phyloP scores from a whole-genome alignment of 2,797 vertebrate species.

The Salarias fasciatus region DNA sequence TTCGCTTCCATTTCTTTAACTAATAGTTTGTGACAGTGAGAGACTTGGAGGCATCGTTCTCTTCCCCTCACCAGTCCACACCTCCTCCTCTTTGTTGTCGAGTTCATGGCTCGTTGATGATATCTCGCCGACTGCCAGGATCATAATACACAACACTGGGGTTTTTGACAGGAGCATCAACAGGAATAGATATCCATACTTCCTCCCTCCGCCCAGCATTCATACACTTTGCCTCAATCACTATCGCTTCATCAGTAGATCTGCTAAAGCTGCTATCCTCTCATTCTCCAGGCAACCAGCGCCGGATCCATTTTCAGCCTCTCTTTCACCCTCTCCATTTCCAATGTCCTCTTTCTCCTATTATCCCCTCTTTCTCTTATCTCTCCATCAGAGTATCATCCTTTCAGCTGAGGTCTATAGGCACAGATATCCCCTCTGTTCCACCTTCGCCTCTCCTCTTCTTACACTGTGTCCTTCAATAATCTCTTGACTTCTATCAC shows the following conservation, averaged over 20 bases:
- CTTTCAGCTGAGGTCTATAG: conserved; percentile 62
- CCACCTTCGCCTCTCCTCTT: conserved; percentile 61
- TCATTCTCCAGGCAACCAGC: conserved; percentile 36
- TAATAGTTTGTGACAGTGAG: conserved; percentile 39
- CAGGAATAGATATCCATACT: conserved; percentile 59
- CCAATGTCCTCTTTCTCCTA: conserved; percentile 56
- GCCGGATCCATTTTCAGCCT: conserved; percentile 61
- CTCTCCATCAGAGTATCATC: conserved; percentile 73
- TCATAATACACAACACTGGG: conserved; percentile 65
- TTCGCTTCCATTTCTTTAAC: conserved; percentile 42
- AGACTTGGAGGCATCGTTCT: conserved; percentile 41
- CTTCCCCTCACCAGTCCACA: conserved; percentile 27
- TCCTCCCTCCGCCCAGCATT: conserved; percentile 47
- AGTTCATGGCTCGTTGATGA: conserved; percentile 41
- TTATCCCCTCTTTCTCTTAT: conserved; percentile 62
- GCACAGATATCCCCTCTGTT: conserved; percentile 70
- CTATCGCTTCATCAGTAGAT: conserved; percentile 66
- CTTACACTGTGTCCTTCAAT: conserved; percentile 69
- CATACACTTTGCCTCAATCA: conserved; percentile 42
- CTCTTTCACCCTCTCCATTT: conserved; percentile 63
- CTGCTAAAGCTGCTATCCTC: conserved; percentile 54
- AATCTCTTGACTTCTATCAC: conserved; percentile 59
- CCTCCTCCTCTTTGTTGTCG: conserved; percentile 41
- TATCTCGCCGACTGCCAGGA: conserved; percentile 58
- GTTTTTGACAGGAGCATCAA: conserved; percentile 65